Evolutionary conservation across 2,888 invertebrate species (phyloP), one percentile per base, ranked within the genome.

Genomic region (Branchinecta sandiegonensis): DNA sequence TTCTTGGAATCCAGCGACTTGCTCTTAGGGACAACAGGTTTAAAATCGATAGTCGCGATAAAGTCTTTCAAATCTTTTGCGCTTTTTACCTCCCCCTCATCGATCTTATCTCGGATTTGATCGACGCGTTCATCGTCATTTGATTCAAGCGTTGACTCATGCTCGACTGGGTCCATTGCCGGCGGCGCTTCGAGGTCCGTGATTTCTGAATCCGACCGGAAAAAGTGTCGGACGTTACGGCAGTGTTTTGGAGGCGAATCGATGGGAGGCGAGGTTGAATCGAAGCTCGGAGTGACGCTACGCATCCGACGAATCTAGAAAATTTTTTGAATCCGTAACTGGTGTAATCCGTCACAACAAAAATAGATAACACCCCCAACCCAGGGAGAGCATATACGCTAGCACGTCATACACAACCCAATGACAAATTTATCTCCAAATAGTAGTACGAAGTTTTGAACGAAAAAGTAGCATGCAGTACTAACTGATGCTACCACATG

Each of bases 111-210:
- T 70, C 83, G 84, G 14, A 84, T 76, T 72, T 83, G 83, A 77
- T 88, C 88, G 10, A 87, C 87, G 71, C 88, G 87, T 0, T 88
- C 88, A 79, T 88, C 88, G 74, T 88, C 87, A 73, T 87, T 87
- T 9, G 74, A 73, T 12, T 56, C 70, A 9, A 65, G 48, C 0
- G 86, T 86, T 10, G 72, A 71, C n/a, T 71, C 69, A 17, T 66
- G 66, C 9, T 66, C 71, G 11, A 46, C 67, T 14, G 68, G 63
- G 76, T 87, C 87, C 65, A 86, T 74, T 68, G 86, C 77, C 23
- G n/a, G 63, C 8, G 63, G 63, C 1, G 85, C 84, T 75, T 87
- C 87, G 73, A 87, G 87, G 4, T 87, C 69, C 11, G 69, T 68
- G n/a, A 65, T 87, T 78, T 87, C 87, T 0, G 87, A 87, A 77